Conservation (phyloP, 2,113 vertebrate species). For the Motacilla alba region DNA sequence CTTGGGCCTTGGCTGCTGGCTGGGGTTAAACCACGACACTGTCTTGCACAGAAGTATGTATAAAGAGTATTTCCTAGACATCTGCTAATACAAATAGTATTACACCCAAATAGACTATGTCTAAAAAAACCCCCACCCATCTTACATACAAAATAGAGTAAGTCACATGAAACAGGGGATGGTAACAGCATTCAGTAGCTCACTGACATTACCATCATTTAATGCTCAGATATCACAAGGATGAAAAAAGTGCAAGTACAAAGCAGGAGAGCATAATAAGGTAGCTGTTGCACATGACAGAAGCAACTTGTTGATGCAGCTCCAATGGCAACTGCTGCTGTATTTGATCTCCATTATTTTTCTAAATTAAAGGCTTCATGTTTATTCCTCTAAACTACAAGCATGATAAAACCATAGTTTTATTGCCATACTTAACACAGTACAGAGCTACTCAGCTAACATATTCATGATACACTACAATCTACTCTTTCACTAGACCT, state of each 20-base stretch:
- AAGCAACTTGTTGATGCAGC: background rate
- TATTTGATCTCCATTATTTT: background rate
- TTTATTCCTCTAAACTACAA: background rate
- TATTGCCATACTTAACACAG: background rate
- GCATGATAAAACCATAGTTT: background rate
- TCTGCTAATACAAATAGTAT: background rate
- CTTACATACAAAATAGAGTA: background rate
- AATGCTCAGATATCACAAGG: background rate
- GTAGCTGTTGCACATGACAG: background rate
- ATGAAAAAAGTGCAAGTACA: background rate
- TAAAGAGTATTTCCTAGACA: background rate
- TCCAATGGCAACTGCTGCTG: background rate
- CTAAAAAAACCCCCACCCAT: background rate
- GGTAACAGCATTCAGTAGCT: background rate
- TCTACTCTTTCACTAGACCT: background rate
- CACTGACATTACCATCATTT: background rate
- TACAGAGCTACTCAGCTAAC: background rate
- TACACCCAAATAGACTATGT: background rate
- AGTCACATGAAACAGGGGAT: background rate
- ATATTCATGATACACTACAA: background rate
- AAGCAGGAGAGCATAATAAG: background rate
- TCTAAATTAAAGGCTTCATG: background rate
- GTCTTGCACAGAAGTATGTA: background rate
- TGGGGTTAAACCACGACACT: background rate
- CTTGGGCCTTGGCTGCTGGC: fast-evolving